Percentiles rank a stretch among this genome's conserved stretches.
These are phyloP conservation scores for Ashinkailepas kermadecensis DNA, from an alignment of 2,888 invertebrate genomes.

Conservation along the genomic window DNA sequence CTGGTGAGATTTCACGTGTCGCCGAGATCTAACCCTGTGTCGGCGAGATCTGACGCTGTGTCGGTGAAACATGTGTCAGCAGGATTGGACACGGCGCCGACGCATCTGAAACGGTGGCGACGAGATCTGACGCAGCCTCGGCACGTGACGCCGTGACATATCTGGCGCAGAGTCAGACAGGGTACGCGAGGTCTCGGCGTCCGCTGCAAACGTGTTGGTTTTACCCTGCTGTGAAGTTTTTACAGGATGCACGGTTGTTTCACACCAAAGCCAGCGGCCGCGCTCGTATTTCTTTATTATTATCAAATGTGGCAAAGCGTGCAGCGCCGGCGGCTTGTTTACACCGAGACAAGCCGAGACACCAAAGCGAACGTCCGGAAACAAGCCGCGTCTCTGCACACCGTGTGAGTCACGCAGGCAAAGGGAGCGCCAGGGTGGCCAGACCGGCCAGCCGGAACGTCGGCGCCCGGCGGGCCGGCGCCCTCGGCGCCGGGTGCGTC, in stretches of 20 bases:
- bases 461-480: not conserved
- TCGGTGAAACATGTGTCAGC: not conserved
- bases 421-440: not conserved
- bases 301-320: conserved; percentile 20
- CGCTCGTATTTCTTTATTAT: conserved; percentile 20
- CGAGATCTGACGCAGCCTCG: not conserved
- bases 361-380: conserved; percentile 13
- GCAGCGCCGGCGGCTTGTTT: not conserved
- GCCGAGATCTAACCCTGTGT: not conserved
- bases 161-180: conserved; percentile 2
- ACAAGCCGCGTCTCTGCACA: not conserved
- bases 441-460: not conserved
- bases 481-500: not conserved
- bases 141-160: not conserved
- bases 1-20: not conserved
- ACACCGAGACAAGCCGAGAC: not conserved
- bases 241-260: conserved; percentile 19
- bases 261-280: not conserved
- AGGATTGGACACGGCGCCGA: no score
- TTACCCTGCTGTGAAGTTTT: conserved; percentile 18
- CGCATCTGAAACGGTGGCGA: not conserved
- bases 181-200: not conserved
- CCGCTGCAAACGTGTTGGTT: conserved; percentile 16
- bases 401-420: not conserved
- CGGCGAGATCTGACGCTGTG: conserved; percentile 7